Evolutionary conservation across 2,888 invertebrate species (phyloP).

Genomic region (Pseudolycoriella hygida): DNA sequence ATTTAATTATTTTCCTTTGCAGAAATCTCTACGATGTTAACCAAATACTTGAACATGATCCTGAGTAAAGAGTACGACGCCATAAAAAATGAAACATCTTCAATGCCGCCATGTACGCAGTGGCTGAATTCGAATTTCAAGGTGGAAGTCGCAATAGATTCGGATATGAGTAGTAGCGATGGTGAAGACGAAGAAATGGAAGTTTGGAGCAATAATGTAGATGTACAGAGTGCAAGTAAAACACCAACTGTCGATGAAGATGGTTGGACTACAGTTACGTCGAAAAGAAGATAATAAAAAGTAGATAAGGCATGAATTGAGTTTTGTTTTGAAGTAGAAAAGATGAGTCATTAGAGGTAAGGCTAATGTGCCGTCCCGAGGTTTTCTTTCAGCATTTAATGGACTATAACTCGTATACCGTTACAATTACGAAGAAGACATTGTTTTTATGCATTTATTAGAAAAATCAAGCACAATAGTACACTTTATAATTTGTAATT

Average conservation of each 20-base stretch:
- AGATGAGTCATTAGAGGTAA: too few species aligned
- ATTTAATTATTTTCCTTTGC: slow-evolving; percentile 15
- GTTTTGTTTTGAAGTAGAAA: too few species aligned
- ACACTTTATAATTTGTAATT: too few species aligned
- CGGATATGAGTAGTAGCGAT: slow-evolving; percentile 27
- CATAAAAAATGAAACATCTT: slow-evolving; percentile 36
- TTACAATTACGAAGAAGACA: too few species aligned
- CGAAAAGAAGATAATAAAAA: slow-evolving; percentile 2
- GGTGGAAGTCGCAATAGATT: slow-evolving; percentile 21
- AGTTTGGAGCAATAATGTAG: slow-evolving; percentile 21
- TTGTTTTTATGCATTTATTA: too few species aligned
- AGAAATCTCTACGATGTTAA: slow-evolving; percentile 41
- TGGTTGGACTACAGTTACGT: slow-evolving; percentile 6
- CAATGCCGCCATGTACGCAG: slow-evolving; percentile 38
- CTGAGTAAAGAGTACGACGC: slow-evolving; percentile 37
- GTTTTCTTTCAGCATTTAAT: too few species aligned
- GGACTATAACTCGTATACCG: too few species aligned
- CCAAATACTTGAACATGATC: slow-evolving; percentile 37
- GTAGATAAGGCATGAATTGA: too few species aligned
- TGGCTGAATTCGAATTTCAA: slow-evolving; percentile 37
- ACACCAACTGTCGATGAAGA: slow-evolving; percentile 3
- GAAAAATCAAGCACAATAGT: too few species aligned
- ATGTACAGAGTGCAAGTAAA: background rate
- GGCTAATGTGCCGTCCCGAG: too few species aligned
- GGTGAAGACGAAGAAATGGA: slow-evolving; percentile 24